Evolutionary conservation across 2,113 vertebrate species (phyloP).

Genomic region (Gadus macrocephalus): DNA sequence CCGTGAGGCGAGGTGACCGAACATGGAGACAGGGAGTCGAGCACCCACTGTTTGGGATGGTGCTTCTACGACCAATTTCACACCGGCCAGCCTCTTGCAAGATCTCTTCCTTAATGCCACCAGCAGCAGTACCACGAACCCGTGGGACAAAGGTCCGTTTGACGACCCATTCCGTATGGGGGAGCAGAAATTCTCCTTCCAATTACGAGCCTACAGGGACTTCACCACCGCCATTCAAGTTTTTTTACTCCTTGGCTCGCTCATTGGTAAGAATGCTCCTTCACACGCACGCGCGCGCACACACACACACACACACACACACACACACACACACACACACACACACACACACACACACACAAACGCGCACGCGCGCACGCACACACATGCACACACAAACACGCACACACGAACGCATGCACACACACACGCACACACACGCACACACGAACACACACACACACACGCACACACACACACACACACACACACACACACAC

Average conservation of each 20-base stretch:
- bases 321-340: too few species aligned
- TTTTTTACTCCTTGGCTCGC: constrained; percentile 85
- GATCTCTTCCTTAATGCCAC: constrained; percentile 70
- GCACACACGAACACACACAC: too few species aligned
- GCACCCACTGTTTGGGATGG: constrained; percentile 63
- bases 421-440: too few species aligned
- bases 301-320: too few species aligned
- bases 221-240: constrained; percentile 85
- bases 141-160: constrained; percentile 63
- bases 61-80: constrained; percentile 41
- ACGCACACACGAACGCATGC: too few species aligned
- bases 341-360: too few species aligned
- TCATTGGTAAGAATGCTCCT: constrained; percentile 80
- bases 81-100: constrained; percentile 56
- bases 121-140: constrained; percentile 34
- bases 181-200: constrained; percentile 47
- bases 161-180: constrained; percentile 43
- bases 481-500: not conserved
- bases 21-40: constrained; percentile 70
- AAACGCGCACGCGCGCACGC: too few species aligned
- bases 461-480: too few species aligned
- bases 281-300: not conserved
- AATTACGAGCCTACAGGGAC: constrained; percentile 82
- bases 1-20: constrained; percentile 17
- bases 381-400: too few species aligned